Evolutionary conservation across 2,113 vertebrate genomes (phyloP), one percentile per base, ranked within the genome.

Genomic region (Poeciliopsis turrubarensis): DNA sequence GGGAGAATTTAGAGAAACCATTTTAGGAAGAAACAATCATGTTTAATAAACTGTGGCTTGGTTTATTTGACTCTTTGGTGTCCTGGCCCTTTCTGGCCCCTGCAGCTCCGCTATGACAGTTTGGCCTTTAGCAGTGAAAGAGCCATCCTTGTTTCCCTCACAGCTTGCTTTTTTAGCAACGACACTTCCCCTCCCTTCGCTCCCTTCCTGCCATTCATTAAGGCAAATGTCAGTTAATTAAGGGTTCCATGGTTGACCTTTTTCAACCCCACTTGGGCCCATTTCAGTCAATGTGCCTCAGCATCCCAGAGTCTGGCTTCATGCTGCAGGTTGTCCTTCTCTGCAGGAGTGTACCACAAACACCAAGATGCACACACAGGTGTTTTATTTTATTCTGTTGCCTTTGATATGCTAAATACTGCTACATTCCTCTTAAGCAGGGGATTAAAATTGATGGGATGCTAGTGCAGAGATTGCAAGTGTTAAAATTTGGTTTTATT

Each of bases 191-290:
- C 67, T 74, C 81, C 76, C 31, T 54, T 54, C n/a, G 44, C 67
- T 51, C 67, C 60, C 70, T 41, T 19, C 19, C 32, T 27, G 41
- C 65, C 76, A 41, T 68, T 69, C 86, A 85, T 91, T 93, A 88
- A 94, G 87, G 86, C 77, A 93, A 93, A 94, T 95, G 92, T 90
- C 93, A 93, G 73, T 90, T 93, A 92, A 93, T 94, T 94, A 94
- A 87, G 86, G 72, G 54, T 87, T 89, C 90, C 92, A 94, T 9
- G 54, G 22, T 60, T 72, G 87, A 93, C 92, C 90, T 94, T 93
- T 92, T 81, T 85, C 72, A 69, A 78, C 80, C 78, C 83, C 54
- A 57, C 73, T 81, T 73, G 85, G 27, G 68, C 83, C 72, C 17
- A 8, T 25, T 19, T 71, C 63, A 60, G 77, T 66, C 47, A 12